Conservation (phyloP, 2,888 invertebrate species). For the Agrenia bidenticulata region DNA sequence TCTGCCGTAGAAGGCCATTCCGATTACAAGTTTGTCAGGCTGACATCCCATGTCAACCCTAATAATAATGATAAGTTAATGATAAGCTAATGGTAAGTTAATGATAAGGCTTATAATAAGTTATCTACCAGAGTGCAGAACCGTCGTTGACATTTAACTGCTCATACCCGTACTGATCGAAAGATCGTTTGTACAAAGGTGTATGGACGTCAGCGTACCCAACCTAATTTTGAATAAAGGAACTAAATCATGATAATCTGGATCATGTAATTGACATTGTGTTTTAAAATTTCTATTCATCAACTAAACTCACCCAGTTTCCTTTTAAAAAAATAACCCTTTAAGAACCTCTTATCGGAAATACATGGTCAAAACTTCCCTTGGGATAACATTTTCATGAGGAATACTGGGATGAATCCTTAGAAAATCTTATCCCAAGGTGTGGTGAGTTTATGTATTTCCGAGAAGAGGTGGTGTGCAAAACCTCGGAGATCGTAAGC, state of each 20-base stretch:
- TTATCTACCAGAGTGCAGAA: constrained; percentile 78
- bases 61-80: too few relatives aligned
- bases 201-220: constrained; percentile 90
- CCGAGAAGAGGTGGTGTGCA: too few relatives aligned
- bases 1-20: constrained; percentile 85
- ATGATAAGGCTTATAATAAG: too few relatives aligned
- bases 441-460: too few relatives aligned
- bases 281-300: too few relatives aligned
- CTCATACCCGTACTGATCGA: constrained; percentile 83
- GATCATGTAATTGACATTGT: not conserved
- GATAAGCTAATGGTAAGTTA: too few relatives aligned
- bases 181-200: constrained; percentile 78
- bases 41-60: constrained; percentile 84
- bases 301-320: constrained; percentile 28
- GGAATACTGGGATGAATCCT: too few relatives aligned
- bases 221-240: constrained; percentile 64
- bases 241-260: not conserved
- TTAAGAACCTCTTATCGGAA: constrained; percentile 1
- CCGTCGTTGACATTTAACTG: constrained; percentile 89
- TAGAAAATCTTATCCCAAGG: too few relatives aligned
- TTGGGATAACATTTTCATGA: too few relatives aligned
- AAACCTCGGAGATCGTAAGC: constrained; percentile 32
- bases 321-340: not conserved
- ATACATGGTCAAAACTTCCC: too few relatives aligned
- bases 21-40: constrained; percentile 81